Evolutionary conservation across 2,113 vertebrate genomes (phyloP).

Genomic region (Craseonycteris thonglongyai): DNA sequence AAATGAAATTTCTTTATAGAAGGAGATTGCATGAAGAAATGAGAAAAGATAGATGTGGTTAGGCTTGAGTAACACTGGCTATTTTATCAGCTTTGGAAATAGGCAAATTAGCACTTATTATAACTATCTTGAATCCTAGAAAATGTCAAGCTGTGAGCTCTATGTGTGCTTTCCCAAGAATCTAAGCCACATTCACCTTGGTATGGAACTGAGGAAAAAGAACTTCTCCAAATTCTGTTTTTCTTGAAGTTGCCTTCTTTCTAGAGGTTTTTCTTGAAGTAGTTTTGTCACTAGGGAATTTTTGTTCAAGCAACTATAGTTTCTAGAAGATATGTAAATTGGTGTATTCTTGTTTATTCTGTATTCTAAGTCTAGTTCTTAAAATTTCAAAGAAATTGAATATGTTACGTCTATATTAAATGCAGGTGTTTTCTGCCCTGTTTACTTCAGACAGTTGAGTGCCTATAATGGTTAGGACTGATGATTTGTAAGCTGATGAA

Average conservation of each 20-base stretch:
- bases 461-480: conserved; percentile 42
- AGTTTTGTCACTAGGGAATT: conserved; percentile 7
- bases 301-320: conserved; percentile 22
- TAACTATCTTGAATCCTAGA: neutral
- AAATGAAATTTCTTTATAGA: neutral
- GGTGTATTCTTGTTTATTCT: conserved; percentile 16
- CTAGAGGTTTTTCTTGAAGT: conserved; percentile 31
- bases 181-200: neutral
- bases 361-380: conserved; percentile 33
- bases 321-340: conserved; percentile 39
- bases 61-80: neutral
- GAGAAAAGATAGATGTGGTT: neutral
- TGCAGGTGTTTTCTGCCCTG: conserved; percentile 60
- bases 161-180: neutral
- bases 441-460: conserved; percentile 55
- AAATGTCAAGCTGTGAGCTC: neutral
- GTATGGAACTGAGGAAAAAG: neutral
- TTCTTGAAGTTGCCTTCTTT: neutral
- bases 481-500: conserved; percentile 52
- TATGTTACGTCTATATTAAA: conserved; percentile 14
- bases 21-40: neutral
- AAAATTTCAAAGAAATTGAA: conserved; percentile 36
- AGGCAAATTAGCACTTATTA: neutral
- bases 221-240: neutral
- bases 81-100: neutral